phyloP scores from a whole-genome alignment of 2,888 invertebrate species.

The Harpalus rufipes region DNA sequence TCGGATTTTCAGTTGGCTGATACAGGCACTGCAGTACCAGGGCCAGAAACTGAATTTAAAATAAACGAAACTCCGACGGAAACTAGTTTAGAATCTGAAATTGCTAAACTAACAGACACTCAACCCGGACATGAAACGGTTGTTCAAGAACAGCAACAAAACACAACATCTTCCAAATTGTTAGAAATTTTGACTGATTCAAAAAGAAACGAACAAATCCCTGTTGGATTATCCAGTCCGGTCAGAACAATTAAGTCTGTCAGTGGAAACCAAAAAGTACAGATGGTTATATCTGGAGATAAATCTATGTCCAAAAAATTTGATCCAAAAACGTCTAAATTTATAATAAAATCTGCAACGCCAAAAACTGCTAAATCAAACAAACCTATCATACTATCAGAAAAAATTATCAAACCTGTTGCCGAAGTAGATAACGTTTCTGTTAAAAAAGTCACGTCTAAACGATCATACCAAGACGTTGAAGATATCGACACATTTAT shows the following conservation, averaged over 20 bases:
- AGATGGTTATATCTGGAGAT: conserved; percentile 60
- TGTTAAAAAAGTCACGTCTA: conserved; percentile 73
- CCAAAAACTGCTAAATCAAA: conserved; percentile 68
- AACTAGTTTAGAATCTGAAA: conserved; percentile 72
- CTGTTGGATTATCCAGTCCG: background rate
- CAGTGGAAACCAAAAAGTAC: conserved; percentile 60
- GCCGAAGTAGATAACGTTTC: conserved; percentile 70
- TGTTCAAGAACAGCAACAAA: conserved; percentile 73
- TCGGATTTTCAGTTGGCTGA: conserved; percentile 58
- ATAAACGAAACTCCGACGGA: conserved; percentile 51
- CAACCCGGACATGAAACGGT: conserved; percentile 64
- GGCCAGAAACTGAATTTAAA: conserved; percentile 32
- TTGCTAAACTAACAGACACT: conserved; percentile 70
- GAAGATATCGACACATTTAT: conserved; percentile 76
- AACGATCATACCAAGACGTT: conserved; percentile 73
- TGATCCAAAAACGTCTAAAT: conserved; percentile 68
- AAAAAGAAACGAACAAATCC: conserved; percentile 67
- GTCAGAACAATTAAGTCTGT: conserved; percentile 14
- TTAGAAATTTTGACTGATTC: conserved; percentile 81
- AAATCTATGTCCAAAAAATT: conserved; percentile 67
- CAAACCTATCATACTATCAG: conserved; percentile 75
- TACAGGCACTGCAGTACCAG: conserved; percentile 36
- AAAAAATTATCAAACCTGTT: conserved; percentile 75
- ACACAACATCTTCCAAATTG: conserved; percentile 79
- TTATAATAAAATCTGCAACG: conserved; percentile 68